A percentile compares a stretch with the other conserved stretches of the same genome.
Conservation (phyloP, 2,888 invertebrate genomes). For the Tridacna crocea region DNA sequence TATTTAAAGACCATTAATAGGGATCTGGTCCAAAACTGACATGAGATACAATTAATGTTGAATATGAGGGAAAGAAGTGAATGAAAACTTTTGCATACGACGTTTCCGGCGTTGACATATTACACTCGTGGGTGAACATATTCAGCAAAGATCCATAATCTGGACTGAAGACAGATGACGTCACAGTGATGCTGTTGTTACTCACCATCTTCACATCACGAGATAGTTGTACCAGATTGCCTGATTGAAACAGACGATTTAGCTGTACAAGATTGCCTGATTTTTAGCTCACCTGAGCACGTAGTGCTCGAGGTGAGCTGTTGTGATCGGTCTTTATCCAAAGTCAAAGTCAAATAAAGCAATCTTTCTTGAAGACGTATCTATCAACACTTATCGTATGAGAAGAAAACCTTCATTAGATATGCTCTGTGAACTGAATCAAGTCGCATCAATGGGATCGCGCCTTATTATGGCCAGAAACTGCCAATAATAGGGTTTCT, state of each 20-base stretch:
- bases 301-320: no score
- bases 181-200: constrained; percentile 40
- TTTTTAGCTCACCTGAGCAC: no score
- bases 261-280: background rate
- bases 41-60: background rate
- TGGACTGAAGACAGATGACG: constrained; percentile 35
- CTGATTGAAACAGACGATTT: constrained; percentile 12
- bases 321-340: background rate
- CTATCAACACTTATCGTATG: no score
- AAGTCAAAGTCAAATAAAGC: background rate
- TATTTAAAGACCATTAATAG: background rate
- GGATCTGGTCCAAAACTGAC: background rate
- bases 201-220: constrained; percentile 43
- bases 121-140: constrained; percentile 32
- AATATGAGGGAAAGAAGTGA: background rate
- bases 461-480: no score
- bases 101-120: constrained; percentile 32
- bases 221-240: constrained; percentile 35
- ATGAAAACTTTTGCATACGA: constrained; percentile 7
- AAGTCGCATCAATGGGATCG: no score
- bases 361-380: background rate
- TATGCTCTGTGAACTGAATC: no score
- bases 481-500: no score
- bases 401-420: no score
- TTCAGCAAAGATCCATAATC: constrained; percentile 28